Evolutionary conservation across 1,140 invertebrate genomes (phyloP), one percentile per base, ranked within the genome.

Genomic region (Sesamia nonagrioides): DNA sequence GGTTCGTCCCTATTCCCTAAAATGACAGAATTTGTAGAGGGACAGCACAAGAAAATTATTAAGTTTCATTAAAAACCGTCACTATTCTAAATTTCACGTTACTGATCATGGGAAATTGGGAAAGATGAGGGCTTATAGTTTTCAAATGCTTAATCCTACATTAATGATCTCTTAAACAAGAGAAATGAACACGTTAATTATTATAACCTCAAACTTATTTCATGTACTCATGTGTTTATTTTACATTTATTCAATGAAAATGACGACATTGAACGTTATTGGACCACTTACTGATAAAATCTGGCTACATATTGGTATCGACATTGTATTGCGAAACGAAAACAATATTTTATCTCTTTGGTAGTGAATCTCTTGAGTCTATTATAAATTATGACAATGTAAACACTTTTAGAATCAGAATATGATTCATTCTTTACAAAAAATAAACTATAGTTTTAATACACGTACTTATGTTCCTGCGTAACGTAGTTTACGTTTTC

Each of bases 181-280:
- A 42, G 60, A 18, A 63, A 18, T 40, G 17, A 42, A 9, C 11
- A 63, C 37, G n/a, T 42, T 63, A 63, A 40, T 1, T 63, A 40
- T 1, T 63, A 15, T 63, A 63, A 63, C 60, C 60, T 63, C 60
- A 63, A 63, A 63, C 17, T 37, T 17, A 35, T 9, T 63, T 9
- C n/a, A 9, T 18, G 60, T 63, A n/a, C n/a, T n/a, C n/a, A 18
- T 56, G 13, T 56, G 18, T 13, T 56, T 21, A 21, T 54, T 17
- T n/a, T 5, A 5, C 3, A 17, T 63, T 18, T 63, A 63, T 63
- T 63, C 37, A 63, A 42, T 63, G n/a, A 42, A 63, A 61, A 35
- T 42, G 60, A 63, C 37, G 60, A 37, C 60, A 63, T 63, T 63
- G 60, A 63, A 63, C 60, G 60, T 42, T 63, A 63, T 63, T 63